Conservation (phyloP, 2,797 vertebrate species). For the Gorsachius magnificus region DNA sequence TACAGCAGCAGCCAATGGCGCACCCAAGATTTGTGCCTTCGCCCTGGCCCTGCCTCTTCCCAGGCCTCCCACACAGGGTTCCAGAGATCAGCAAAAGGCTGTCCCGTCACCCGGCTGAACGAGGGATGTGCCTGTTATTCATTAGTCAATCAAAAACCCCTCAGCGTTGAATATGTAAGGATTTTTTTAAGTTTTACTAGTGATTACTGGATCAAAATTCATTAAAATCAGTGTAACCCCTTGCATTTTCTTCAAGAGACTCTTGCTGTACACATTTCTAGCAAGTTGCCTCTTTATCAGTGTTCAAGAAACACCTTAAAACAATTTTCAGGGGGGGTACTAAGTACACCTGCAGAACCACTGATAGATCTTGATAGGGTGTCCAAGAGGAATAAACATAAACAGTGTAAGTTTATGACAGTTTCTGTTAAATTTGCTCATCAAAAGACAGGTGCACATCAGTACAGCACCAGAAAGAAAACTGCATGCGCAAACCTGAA, state of each 20-base stretch:
- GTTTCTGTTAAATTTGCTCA: not conserved
- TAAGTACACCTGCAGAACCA: not conserved
- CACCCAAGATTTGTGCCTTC: rapidly evolving
- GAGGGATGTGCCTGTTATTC: not conserved
- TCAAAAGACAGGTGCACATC: not conserved
- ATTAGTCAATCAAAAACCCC: rapidly evolving
- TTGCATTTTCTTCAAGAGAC: not conserved
- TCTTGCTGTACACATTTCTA: rapidly evolving
- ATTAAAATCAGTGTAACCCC: not conserved
- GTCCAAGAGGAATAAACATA: not conserved
- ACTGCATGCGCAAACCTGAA: not conserved
- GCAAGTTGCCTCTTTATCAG: not conserved
- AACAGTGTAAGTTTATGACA: not conserved
- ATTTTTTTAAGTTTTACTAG: not conserved
- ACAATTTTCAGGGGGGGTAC: not conserved
- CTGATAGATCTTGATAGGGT: not conserved
- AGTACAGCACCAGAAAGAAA: not conserved
- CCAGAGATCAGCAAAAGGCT: not conserved
- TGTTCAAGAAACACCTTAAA: not conserved
- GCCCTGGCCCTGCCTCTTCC: not conserved
- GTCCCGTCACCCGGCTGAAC: not conserved
- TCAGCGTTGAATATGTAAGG: not conserved
- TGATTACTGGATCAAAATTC: not conserved
- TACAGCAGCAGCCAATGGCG: not conserved
- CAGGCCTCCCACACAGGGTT: not conserved